phyloP scores from a whole-genome alignment of 2,888 invertebrate genomes.

The Euplagia quadripunctaria region DNA sequence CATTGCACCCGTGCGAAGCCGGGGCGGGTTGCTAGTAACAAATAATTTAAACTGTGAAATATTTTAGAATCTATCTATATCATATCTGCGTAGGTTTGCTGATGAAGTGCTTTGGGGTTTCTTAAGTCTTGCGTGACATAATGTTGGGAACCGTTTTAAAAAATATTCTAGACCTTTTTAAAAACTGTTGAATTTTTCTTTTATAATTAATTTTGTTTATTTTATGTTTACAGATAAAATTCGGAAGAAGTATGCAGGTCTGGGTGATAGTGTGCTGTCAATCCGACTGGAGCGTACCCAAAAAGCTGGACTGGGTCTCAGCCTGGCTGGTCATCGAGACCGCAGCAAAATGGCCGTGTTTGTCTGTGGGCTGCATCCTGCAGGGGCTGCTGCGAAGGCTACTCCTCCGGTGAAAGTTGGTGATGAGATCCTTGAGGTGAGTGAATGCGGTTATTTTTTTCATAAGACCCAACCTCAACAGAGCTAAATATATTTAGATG shows the following conservation, averaged over 20 bases:
- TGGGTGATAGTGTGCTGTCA: conserved; percentile 91
- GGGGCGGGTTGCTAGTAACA: too few relatives aligned
- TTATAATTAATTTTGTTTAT: not conserved
- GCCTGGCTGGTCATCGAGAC: conserved; percentile 97
- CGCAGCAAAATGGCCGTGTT: conserved; percentile 98
- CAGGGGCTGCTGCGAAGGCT: conserved; percentile 92
- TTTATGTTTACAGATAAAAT: conserved; percentile 91
- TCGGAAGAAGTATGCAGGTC: conserved; percentile 95
- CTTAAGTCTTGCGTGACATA: too few relatives aligned
- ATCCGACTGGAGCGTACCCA: conserved; percentile 92
- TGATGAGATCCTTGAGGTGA: conserved; percentile 92
- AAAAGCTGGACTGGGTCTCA: conserved; percentile 94
- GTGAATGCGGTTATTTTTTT: not conserved
- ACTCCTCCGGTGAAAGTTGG: conserved; percentile 94
- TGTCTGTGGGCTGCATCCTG: conserved; percentile 97
- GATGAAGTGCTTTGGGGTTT: too few relatives aligned
- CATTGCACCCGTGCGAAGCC: too few relatives aligned
- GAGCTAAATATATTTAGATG: too few relatives aligned
- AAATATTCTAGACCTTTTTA: too few relatives aligned
- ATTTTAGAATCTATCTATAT: too few relatives aligned
- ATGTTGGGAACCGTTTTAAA: too few relatives aligned
- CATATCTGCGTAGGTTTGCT: too few relatives aligned
- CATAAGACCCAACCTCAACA: not conserved
- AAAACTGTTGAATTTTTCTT: not conserved
- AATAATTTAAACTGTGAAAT: too few relatives aligned